phyloP scores from a whole-genome alignment of 2,888 invertebrate genomes.

The Sylvicola cinctus region DNA sequence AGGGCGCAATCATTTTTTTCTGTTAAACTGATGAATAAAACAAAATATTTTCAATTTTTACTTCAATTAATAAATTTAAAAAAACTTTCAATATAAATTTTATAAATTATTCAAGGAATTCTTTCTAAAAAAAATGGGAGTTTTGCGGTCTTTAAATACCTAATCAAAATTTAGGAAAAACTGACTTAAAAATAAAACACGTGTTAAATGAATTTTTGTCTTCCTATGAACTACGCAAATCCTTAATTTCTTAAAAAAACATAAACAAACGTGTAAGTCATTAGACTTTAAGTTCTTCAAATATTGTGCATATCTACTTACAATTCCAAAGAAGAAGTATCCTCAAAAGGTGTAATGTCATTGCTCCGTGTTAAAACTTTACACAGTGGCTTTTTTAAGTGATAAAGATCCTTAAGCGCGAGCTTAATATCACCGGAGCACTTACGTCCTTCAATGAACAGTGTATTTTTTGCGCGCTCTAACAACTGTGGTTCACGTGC shows the following conservation, averaged over 20 bases:
- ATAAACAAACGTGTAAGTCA: too few species aligned
- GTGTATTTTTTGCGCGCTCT: slow-evolving; percentile 66
- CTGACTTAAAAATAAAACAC: background rate
- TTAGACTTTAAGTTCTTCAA: background rate
- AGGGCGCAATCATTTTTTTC: slow-evolving; percentile 73
- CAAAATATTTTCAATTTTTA: background rate
- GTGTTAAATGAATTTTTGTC: too few species aligned
- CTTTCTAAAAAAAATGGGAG: too few species aligned
- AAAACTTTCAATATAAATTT: background rate
- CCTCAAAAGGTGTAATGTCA: slow-evolving; percentile 84
- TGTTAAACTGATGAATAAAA: slow-evolving; percentile 29
- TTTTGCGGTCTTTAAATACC: too few species aligned
- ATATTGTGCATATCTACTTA: slow-evolving; percentile 19
- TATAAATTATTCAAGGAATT: too few species aligned
- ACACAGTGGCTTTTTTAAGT: slow-evolving; percentile 70
- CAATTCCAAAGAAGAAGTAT: slow-evolving; percentile 61
- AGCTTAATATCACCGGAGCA: slow-evolving; percentile 46
- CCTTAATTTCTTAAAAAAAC: too few species aligned
- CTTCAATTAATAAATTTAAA: slow-evolving; percentile 1
- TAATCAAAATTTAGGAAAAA: too few species aligned
- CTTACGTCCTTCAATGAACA: slow-evolving; percentile 73
- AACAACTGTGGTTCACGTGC: slow-evolving; percentile 69
- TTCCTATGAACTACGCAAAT: too few species aligned
- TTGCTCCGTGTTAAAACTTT: slow-evolving; percentile 59
- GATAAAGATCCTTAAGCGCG: slow-evolving; percentile 68